Evolutionary conservation across 1,140 invertebrate genomes (phyloP), one percentile per base, ranked within the genome.

Genomic region (Camponotus pennsylvanicus): DNA sequence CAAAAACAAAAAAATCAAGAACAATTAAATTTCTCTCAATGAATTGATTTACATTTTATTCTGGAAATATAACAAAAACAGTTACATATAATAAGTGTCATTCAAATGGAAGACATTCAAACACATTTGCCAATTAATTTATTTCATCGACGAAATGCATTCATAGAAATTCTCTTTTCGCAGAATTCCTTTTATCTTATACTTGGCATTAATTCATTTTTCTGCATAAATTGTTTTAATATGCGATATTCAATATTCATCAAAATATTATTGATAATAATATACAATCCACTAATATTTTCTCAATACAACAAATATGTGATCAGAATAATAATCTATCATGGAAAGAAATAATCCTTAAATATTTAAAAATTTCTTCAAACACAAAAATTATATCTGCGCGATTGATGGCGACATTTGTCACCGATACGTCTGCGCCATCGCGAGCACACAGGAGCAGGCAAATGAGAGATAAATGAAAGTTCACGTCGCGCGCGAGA

Each of bases 401-500:
- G 18, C 40, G 13, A 75, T 75, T 3, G 40, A 73, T 40, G 42
- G 6, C 27, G 13, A 61, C 37, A 21, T 80, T 37, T 69, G 27
- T 80, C 15, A 66, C 15, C 45, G 2, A 52, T 15, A 8, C 32
- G 69, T 55, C 49, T 55, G 18, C 13, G 6, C 8, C 8, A 15
- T 52, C 27, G 40, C 55, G 13, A 37, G 32, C 21, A 21, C 9
- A 18, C n/a, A 45, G 27, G 45, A 73, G 40, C 57, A 21, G 42
- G 5, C 75, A 27, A 27, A 27, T 27, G 27, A 27, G 27, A 27
- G 27, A 75, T 45, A 59, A 9, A 61, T 42, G 73, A 61, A 86
- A 75, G 79, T 67, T 84, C 4, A 32, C 61, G 21, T 8, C 37
- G 27, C 27, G 42, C 34, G 18, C 27, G 55, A 45, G 40, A 78